Evolutionary conservation across 2,888 invertebrate species (phyloP), one percentile per base, ranked within the genome.

Genomic region (Drosophila falleni): DNA sequence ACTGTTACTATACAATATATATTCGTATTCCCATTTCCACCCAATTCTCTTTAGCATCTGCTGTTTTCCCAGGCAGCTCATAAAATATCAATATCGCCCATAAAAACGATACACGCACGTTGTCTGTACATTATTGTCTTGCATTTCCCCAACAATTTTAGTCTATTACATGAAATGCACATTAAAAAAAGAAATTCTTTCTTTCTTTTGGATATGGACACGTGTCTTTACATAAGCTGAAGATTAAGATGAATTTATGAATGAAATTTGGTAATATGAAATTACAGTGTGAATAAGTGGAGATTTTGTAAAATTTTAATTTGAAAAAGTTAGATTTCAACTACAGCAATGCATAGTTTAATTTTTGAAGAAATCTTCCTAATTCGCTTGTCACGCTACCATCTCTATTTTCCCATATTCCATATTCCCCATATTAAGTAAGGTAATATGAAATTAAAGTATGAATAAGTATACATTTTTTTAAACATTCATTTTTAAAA

Each of bases 51-150:
- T 16, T n/a, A 16, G 15, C 61, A 46, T n/a, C 55, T 65, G 49
- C 46, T 29, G 54, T 46, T 49, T 47, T 46, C 44, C 53, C 67
- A 44, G 71, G 49, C 59, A 60, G 54, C 61, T 67, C 77, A 60
- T 72, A 68, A 68, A 75, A 75, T 63, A 68, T 68, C 58, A 58
- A 72, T 73, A 70, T 54, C 35, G 55, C 26, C 41, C 42, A 71
- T 64, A 71, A 65, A 66, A 50, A 23, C 58, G 37, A 23, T 53
- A 54, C 47, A 19, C 53, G 44, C 26, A 44, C 47, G 44, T 39
- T 50, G 50, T 54, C 9, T 41, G 44, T 44, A 44, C 15, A 56
- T 56, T 44, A 56, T 44, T 44, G 33, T 35, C 44, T 35, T 56
- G 55, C 58, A 47, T 26, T 49, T 39, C 2, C n/a, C 37, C 47